Conservation (phyloP, 2,888 invertebrate species). For the Hemithea aestivaria region DNA sequence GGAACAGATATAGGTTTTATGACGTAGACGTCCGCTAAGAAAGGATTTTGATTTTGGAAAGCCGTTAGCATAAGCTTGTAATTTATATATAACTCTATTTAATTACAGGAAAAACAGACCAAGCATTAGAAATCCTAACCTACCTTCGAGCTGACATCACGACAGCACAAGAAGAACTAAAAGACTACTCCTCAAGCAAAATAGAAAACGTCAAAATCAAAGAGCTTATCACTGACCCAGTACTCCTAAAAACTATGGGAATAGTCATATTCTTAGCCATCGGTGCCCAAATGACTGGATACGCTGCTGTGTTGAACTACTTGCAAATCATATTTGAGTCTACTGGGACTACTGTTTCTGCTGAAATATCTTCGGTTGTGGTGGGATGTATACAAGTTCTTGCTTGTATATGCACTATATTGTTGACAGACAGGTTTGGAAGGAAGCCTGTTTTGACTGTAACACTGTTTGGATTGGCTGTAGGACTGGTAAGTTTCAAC, state of each 20-base stretch:
- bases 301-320: conserved; percentile 39
- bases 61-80: too few species aligned
- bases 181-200: conserved; percentile 28
- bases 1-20: too few species aligned
- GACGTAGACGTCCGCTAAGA: too few species aligned
- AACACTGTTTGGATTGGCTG: conserved; percentile 30
- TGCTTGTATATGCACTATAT: conserved; percentile 34
- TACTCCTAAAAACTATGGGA: conserved; percentile 33
- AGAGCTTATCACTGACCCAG: conserved; percentile 29
- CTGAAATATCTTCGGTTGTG: conserved; percentile 40
- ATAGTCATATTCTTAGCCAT: conserved; percentile 30
- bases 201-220: conserved; percentile 20
- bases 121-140: conserved; percentile 30
- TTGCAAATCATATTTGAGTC: conserved; percentile 43
- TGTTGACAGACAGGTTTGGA: conserved; percentile 37
- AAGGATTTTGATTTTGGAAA: too few species aligned
- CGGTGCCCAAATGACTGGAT: conserved; percentile 37
- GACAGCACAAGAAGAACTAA: conserved; percentile 28
- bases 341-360: conserved; percentile 35
- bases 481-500: conserved; percentile 47
- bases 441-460: conserved; percentile 37
- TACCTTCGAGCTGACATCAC: conserved; percentile 28
- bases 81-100: too few species aligned
- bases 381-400: conserved; percentile 40
- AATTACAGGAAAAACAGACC: conserved; percentile 28